Evolutionary conservation across 2,797 vertebrate species (phyloP).

Genomic region (Molossus molossus): DNA sequence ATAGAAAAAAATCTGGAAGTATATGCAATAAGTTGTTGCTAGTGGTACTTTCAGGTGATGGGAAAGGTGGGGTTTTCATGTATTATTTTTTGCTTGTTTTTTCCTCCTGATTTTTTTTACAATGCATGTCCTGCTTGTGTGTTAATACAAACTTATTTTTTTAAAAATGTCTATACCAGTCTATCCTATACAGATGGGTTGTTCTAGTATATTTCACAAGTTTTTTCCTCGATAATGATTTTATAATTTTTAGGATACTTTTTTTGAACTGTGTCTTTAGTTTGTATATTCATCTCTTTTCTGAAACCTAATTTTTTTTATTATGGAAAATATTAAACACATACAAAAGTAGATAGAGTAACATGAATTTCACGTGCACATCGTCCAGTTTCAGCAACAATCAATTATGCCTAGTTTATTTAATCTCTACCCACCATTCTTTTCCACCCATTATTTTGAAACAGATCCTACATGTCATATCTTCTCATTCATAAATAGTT

Average conservation of each 20-base stretch:
- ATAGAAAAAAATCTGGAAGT: conserved; percentile 4
- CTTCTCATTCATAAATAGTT: conserved; percentile 52
- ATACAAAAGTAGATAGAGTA: neutral
- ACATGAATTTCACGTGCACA: neutral
- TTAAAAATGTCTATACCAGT: neutral
- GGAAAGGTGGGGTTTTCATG: neutral
- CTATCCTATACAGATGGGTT: neutral
- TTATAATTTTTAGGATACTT: neutral
- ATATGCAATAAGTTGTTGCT: neutral
- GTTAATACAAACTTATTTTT: neutral
- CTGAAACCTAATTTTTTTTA: conserved; percentile 16
- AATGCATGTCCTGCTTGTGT: neutral
- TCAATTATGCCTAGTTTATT: neutral
- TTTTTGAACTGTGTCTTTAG: conserved; percentile 45
- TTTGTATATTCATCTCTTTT: neutral
- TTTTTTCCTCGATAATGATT: conserved; percentile 43
- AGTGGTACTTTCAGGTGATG: neutral
- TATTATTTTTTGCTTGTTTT: conserved; percentile 42
- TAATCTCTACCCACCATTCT: neutral
- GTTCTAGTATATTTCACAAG: conserved; percentile 39
- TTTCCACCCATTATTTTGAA: neutral
- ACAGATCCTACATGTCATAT: neutral
- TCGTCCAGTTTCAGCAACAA: neutral
- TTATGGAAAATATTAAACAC: conserved; percentile 31
- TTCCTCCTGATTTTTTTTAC: conserved; percentile 54